Conservation (phyloP, 2,113 vertebrate species). For the Dipodomys stephensi region DNA sequence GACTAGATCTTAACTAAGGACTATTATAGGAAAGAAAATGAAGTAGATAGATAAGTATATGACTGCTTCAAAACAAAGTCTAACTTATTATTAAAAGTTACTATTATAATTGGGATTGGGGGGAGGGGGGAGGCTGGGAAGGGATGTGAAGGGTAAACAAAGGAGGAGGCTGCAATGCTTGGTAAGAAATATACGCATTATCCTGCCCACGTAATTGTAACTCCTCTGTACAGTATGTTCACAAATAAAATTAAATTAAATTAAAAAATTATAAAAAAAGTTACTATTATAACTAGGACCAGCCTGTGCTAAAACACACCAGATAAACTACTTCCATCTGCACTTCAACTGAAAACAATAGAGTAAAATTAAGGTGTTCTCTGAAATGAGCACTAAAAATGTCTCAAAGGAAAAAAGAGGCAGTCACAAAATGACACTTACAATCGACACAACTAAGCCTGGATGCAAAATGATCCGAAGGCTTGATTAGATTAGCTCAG, state of each 20-base stretch:
- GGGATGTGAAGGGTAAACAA: too few species aligned
- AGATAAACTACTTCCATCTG: neutral
- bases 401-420: neutral
- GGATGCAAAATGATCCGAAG: neutral
- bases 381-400: neutral
- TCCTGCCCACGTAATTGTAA: too few species aligned
- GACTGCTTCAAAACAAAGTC: conserved; percentile 28
- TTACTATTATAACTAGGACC: neutral
- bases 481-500: neutral
- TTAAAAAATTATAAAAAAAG: too few species aligned
- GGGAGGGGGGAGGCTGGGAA: too few species aligned
- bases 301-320: neutral
- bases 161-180: too few species aligned
- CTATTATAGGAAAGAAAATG: neutral
- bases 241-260: too few species aligned
- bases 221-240: too few species aligned
- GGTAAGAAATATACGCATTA: too few species aligned
- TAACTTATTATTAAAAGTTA: neutral
- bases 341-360: neutral
- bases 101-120: too few species aligned
- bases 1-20: neutral
- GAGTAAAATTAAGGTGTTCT: neutral
- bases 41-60: neutral
- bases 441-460: too few species aligned
- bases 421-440: neutral